Base-by-base conservation (phyloP, 2,113 vertebrate genomes). In the Oxygymnocypris stewartii region DNA sequence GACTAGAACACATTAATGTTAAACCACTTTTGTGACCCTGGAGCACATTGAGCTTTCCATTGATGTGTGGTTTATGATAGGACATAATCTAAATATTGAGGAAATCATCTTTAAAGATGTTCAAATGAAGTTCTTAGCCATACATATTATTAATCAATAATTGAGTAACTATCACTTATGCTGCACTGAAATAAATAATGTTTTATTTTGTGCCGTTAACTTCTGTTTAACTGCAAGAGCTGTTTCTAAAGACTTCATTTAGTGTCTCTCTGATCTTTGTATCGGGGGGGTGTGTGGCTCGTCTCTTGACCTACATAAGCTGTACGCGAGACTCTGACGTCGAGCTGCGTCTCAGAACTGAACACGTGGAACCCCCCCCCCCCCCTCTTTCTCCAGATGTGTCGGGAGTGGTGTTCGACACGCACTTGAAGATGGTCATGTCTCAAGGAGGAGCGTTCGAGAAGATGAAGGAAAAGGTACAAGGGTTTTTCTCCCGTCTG, bases 381-480 rank as follows among this genome's bases (percentile, higher is more conserved):
- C 28, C 28, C 28, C 87, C 81, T 87, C 83, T 87, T 85, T 77
- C 87, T 88, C 9, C 92, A 99, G 97, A 97, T 94, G 93, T 95
- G 0, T 96, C 96, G 4, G 96, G 97, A 73, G 97, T 98, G 84
- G 96, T 98, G 93, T 99, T 98, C 92, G 97, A 99, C 93, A 97
- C 97, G 2, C 96, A 97, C 90, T 98, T 96, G 28, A 98, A 98
- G 85, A 97, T 97, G 84, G 97, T 97, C 79, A 95, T 99, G 96
- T 98, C 97, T 89, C 97, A 98, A 89, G 97, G 97, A 93, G 97
- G 97, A 90, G 94, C 96, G 8, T 96, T 96, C 84, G 97, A 98
- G 85, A 96, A 95, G 92, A 98, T 99, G 97, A 99, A 99, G 92
- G 97, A 99, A 88, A 99, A 98, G 96, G 97, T 97, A 94, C 93